These are phyloP conservation scores for Linepithema humile DNA, from an alignment of 1,140 invertebrate species.

Conservation along the genomic window DNA sequence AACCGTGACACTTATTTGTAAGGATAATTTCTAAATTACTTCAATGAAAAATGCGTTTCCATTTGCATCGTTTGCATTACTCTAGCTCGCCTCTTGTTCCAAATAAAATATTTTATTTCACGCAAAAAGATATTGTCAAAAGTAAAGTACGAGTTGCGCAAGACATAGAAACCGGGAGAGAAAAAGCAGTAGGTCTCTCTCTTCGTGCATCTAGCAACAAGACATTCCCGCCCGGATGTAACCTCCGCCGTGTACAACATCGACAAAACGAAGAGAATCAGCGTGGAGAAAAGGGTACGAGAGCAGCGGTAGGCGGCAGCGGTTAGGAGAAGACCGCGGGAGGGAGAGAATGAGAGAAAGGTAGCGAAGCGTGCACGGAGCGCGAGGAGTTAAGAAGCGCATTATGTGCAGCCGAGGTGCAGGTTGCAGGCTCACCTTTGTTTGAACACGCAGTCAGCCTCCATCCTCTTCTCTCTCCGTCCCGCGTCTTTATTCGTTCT, in stretches of 20 bases:
- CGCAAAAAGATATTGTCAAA: not conserved
- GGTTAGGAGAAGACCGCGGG: not conserved
- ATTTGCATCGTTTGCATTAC: not conserved
- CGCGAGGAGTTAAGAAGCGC: conserved; percentile 59
- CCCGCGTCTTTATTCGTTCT: no score
- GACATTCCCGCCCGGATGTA: conserved; percentile 70
- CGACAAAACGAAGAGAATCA: conserved; percentile 66
- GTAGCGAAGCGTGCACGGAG: conserved; percentile 53
- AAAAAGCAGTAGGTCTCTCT: conserved; percentile 16
- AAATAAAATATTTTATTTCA: not conserved
- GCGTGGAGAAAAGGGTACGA: conserved; percentile 16
- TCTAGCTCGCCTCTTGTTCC: no score
- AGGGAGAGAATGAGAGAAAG: conserved; percentile 56
- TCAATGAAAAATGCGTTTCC: not conserved
- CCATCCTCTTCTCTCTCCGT: not conserved
- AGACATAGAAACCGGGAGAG: not conserved
- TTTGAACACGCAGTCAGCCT: conserved; percentile 70
- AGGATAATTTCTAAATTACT: no score
- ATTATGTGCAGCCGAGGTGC: conserved; percentile 65
- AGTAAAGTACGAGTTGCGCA: conserved; percentile 11
- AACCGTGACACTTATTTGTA: no score
- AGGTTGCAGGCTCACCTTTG: conserved; percentile 71
- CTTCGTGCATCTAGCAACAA: conserved; percentile 68
- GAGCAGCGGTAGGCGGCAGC: conserved; percentile 3
- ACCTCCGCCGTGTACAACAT: conserved; percentile 64